Percentiles rank a stretch among this genome's conserved stretches.
Conservation (phyloP, 2,797 vertebrate species). For the Syngnathus acus region DNA sequence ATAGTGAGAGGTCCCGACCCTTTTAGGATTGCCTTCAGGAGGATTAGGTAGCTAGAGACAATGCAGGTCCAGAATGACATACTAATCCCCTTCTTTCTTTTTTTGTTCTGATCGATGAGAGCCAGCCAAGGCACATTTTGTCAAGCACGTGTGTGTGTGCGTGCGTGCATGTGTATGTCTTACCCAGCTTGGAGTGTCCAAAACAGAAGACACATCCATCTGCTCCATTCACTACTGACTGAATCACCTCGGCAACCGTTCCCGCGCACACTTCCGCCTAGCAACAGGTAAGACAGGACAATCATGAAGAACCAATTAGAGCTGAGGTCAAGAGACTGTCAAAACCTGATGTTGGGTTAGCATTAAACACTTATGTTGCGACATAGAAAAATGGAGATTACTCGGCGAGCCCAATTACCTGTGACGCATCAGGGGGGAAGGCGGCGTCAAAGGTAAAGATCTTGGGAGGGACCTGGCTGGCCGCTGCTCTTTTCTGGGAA, state of each 20-base stretch:
- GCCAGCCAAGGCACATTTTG: constrained; percentile 32
- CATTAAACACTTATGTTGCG: background rate
- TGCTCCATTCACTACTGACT: constrained; percentile 96
- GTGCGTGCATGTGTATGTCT: constrained; percentile 25
- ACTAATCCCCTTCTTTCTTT: constrained; percentile 59
- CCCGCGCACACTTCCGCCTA: constrained; percentile 96
- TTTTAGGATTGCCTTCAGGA: constrained; percentile 43
- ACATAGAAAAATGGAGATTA: background rate
- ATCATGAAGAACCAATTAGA: constrained; percentile 2
- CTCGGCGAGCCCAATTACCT: constrained; percentile 65
- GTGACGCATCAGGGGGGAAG: constrained; percentile 91
- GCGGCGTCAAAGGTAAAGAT: constrained; percentile 97
- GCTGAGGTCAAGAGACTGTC: background rate
- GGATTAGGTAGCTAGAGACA: constrained; percentile 38
- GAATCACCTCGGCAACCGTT: constrained; percentile 96
- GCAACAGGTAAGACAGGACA: constrained; percentile 20
- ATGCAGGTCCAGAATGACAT: constrained; percentile 44
- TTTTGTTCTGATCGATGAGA: constrained; percentile 49
- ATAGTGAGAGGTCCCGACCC: constrained; percentile 45
- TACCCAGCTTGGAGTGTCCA: constrained; percentile 93
- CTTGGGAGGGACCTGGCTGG: constrained; percentile 88
- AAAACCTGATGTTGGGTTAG: background rate
- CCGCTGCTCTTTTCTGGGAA: constrained; percentile 75
- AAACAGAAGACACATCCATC: constrained; percentile 99
- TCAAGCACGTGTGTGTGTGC: constrained; percentile 21